These are phyloP conservation scores for Notothenia coriiceps DNA, from an alignment of 2,113 vertebrate genomes.

Conservation along the genomic window DNA sequence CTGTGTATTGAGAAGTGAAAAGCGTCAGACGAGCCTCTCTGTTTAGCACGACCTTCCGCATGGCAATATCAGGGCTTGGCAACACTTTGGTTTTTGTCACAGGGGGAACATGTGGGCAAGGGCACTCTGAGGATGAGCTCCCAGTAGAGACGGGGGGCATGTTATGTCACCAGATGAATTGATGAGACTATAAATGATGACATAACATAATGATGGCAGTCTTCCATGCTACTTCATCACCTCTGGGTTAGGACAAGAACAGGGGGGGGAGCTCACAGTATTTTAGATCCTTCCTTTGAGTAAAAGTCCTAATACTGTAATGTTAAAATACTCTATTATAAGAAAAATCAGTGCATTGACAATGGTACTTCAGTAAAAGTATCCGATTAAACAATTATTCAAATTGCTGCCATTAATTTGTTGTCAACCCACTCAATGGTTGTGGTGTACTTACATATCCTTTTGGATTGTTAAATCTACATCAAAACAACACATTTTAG, in stretches of 20 bases:
- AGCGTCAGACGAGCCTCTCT: slow-evolving; percentile 23
- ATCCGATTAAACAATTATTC: too few species aligned
- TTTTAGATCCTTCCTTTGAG: too few species aligned
- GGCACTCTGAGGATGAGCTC: slow-evolving; percentile 39
- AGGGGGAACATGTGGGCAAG: slow-evolving; percentile 44
- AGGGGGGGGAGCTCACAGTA: not conserved
- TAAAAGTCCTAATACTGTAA: too few species aligned
- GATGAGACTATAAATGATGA: slow-evolving; percentile 68
- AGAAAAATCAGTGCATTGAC: too few species aligned
- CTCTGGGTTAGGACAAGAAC: slow-evolving; percentile 34
- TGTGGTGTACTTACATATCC: too few species aligned
- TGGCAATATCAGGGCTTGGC: slow-evolving; percentile 61
- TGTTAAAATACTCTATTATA: too few species aligned
- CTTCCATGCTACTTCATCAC: slow-evolving; percentile 53
- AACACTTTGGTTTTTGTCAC: slow-evolving; percentile 36
- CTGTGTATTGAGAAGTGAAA: slow-evolving; percentile 13
- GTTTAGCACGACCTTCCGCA: slow-evolving; percentile 47
- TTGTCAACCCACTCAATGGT: too few species aligned
- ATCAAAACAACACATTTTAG: too few species aligned
- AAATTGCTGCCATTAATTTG: too few species aligned
- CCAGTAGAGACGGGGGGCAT: slow-evolving; percentile 42
- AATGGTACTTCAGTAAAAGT: too few species aligned
- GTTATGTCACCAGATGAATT: slow-evolving; percentile 60
- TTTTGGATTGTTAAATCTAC: too few species aligned
- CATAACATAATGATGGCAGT: slow-evolving; percentile 42